phyloP scores from a whole-genome alignment of 2,797 vertebrate genomes.

The Austrolebias charrua region DNA sequence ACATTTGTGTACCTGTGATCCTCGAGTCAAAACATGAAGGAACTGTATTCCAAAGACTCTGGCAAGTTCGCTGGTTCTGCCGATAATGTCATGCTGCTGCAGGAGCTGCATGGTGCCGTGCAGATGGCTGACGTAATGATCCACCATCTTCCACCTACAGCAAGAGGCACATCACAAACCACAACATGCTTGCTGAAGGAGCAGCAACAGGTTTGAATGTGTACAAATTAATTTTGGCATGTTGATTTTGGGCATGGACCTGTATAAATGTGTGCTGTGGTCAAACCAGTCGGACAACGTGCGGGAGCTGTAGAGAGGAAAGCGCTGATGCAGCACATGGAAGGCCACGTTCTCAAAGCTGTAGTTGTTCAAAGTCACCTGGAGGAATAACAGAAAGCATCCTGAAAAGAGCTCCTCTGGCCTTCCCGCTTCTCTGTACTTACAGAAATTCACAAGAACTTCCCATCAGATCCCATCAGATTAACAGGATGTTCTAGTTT shows the following conservation, averaged over 20 bases:
- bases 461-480: too few relatives aligned
- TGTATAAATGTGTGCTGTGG: conserved; percentile 90
- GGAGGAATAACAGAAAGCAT: conserved; percentile 19
- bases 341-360: conserved; percentile 97
- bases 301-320: conserved; percentile 87
- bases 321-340: conserved; percentile 91
- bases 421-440: too few relatives aligned
- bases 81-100: conserved; percentile 91
- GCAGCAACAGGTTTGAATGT: too few relatives aligned
- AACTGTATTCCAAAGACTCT: conserved; percentile 98
- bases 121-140: conserved; percentile 91
- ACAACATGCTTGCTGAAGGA: too few relatives aligned
- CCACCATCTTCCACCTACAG: conserved; percentile 94
- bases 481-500: too few relatives aligned
- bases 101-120: conserved; percentile 89
- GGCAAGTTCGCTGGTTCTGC: conserved; percentile 95
- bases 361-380: conserved; percentile 93
- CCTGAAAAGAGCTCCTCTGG: background rate
- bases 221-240: too few relatives aligned
- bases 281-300: conserved; percentile 97
- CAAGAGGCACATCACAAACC: conserved; percentile 13
- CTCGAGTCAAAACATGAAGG: conserved; percentile 93
- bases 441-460: background rate
- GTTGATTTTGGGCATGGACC: conserved; percentile 68
- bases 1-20: conserved; percentile 87